Percentiles rank a stretch among this genome's conserved stretches.
Conservation (phyloP, 2,888 invertebrate genomes). For the Ectemnius lituratus region DNA sequence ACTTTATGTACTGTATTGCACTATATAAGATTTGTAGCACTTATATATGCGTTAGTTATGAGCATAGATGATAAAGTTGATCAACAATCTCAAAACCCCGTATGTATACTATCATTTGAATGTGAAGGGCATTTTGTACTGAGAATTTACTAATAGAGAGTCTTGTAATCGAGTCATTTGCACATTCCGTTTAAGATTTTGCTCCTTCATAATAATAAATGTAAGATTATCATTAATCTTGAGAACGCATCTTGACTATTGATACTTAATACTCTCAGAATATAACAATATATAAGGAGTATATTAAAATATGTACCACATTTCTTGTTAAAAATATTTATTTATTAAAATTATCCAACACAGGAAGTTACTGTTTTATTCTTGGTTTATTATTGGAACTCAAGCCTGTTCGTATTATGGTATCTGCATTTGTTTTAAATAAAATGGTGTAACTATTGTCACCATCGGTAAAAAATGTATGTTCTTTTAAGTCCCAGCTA, state of each 20-base stretch:
- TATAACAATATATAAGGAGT: slow-evolving; percentile 32
- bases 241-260: slow-evolving; percentile 24
- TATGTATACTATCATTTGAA: slow-evolving; percentile 12
- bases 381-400: slow-evolving; percentile 75
- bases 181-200: slow-evolving; percentile 20
- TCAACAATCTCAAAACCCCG: slow-evolving; percentile 15
- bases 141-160: slow-evolving; percentile 1
- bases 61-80: slow-evolving; percentile 22
- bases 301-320: slow-evolving; percentile 25
- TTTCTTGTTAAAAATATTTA: slow-evolving; percentile 22
- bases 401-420: slow-evolving; percentile 72
- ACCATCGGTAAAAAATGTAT: slow-evolving; percentile 78
- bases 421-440: slow-evolving; percentile 71
- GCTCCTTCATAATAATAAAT: slow-evolving; percentile 18
- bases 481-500: slow-evolving; percentile 78
- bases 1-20: slow-evolving; percentile 40
- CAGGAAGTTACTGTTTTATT: slow-evolving; percentile 53
- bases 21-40: slow-evolving; percentile 31
- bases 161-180: slow-evolving; percentile 18
- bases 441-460: slow-evolving; percentile 79
- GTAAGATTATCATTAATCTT: slow-evolving; percentile 28
- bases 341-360: slow-evolving; percentile 28
- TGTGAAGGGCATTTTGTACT: slow-evolving; percentile 33
- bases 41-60: slow-evolving; percentile 20
- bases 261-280: slow-evolving; percentile 28